Percentiles rank a stretch among this genome's conserved stretches.
Evolutionary conservation across 2,797 vertebrate species (phyloP).

Genomic region (Falco peregrinus): DNA sequence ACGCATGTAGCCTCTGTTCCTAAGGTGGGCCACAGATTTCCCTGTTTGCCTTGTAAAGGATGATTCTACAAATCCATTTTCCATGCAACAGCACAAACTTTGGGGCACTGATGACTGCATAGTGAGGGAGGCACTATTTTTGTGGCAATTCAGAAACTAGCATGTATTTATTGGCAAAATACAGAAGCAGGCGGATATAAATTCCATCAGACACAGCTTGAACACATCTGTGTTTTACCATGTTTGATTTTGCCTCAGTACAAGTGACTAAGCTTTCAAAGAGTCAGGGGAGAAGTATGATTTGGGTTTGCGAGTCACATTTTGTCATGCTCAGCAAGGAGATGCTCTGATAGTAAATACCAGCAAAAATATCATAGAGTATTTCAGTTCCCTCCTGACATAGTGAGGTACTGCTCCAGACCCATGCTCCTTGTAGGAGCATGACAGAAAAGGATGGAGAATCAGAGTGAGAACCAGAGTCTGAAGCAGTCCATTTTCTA

Average conservation of each 20-base stretch:
- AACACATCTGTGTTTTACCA: not conserved
- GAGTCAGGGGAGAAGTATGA: not conserved
- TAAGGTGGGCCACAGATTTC: rapidly evolving
- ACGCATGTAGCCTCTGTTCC: not conserved
- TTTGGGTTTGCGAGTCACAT: not conserved
- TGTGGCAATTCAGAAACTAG: not conserved
- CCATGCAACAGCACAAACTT: not conserved
- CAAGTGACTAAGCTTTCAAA: not conserved
- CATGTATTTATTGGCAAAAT: not conserved
- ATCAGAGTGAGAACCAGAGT: not conserved
- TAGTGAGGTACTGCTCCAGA: not conserved
- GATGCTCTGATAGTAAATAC: not conserved
- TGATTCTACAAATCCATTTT: not conserved
- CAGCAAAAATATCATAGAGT: not conserved
- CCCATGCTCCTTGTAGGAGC: not conserved
- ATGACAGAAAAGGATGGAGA: not conserved
- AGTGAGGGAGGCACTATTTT: not conserved
- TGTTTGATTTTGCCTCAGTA: not conserved
- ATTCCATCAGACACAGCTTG: not conserved
- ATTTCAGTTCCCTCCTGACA: not conserved
- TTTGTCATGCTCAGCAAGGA: not conserved
- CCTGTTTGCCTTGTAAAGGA: not conserved
- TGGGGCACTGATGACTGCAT: not conserved
- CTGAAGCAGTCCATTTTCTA: not conserved
- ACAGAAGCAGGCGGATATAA: not conserved